Evolutionary conservation across 1,140 invertebrate genomes (phyloP).

Genomic region (Amphibalanus amphitrite): DNA sequence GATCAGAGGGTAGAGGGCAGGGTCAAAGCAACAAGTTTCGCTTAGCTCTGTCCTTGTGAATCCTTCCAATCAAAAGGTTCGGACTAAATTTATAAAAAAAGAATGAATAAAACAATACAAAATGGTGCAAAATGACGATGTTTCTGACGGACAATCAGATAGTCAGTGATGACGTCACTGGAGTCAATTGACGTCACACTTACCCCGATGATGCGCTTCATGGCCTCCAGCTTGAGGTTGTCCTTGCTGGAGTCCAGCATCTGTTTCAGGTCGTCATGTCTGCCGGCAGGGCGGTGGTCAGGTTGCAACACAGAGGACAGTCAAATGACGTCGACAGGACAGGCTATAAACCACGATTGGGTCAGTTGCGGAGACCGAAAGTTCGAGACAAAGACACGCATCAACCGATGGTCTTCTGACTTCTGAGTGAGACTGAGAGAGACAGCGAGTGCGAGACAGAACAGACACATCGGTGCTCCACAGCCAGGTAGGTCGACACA

Average conservation of each 20-base stretch:
- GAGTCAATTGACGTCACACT: too few relatives aligned
- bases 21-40: too few relatives aligned
- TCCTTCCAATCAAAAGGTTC: too few relatives aligned
- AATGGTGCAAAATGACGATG: too few relatives aligned
- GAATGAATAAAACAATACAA: too few relatives aligned
- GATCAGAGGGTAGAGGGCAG: too few relatives aligned
- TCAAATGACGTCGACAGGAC: not conserved
- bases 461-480: not conserved
- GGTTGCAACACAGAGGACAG: not conserved
- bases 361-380: not conserved
- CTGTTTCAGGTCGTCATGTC: conserved; percentile 77
- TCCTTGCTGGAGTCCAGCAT: conserved; percentile 98
- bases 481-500: not conserved
- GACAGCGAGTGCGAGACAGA: not conserved
- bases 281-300: conserved; percentile 30
- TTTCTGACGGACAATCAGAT: too few relatives aligned
- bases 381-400: not conserved
- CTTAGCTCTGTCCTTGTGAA: too few relatives aligned
- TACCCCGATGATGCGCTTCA: conserved; percentile 88
- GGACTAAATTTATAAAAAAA: too few relatives aligned
- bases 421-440: not conserved
- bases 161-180: too few relatives aligned
- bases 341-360: not conserved
- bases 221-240: conserved; percentile 90
- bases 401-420: not conserved